These are phyloP conservation scores for Epinephelus fuscoguttatus DNA, from an alignment of 2,113 vertebrate species.

Conservation along the genomic window DNA sequence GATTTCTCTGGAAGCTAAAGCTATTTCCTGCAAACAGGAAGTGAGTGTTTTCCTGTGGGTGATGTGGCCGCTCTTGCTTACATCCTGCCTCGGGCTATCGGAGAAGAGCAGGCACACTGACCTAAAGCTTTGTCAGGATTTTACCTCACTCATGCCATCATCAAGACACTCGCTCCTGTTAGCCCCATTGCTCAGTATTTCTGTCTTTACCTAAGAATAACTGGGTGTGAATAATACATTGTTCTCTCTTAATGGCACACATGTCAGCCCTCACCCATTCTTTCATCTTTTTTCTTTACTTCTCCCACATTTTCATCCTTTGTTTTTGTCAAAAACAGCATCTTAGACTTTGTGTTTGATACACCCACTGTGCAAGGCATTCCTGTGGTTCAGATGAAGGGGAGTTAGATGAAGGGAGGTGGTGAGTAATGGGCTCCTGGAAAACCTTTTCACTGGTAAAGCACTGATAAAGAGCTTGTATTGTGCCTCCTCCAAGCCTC, in stretches of 20 bases:
- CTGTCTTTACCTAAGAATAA: conserved; percentile 6
- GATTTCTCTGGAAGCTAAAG: conserved; percentile 64
- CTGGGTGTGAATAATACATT: conserved; percentile 17
- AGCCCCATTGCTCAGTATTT: conserved; percentile 7
- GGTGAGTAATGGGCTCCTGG: conserved; percentile 49
- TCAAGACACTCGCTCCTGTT: conserved; percentile 17
- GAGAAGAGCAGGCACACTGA: conserved; percentile 71
- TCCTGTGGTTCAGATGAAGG: conserved; percentile 55
- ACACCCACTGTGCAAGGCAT: conserved; percentile 55
- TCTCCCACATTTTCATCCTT: conserved; percentile 22
- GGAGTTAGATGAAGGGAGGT: conserved; percentile 28
- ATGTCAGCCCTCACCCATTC: conserved; percentile 3
- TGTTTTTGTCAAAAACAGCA: conserved; percentile 24
- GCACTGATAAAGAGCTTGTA: conserved; percentile 24
- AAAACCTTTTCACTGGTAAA: conserved; percentile 41
- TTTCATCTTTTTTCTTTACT: conserved; percentile 24
- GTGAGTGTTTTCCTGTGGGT: conserved; percentile 81
- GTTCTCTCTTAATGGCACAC: conserved; percentile 4
- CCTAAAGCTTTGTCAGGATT: conserved; percentile 68
- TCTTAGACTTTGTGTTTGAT: conserved; percentile 40
- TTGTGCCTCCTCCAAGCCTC: conserved; percentile 38
- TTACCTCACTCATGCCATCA: conserved; percentile 41
- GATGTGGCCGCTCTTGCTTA: conserved; percentile 69
- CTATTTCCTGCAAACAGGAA: conserved; percentile 83
- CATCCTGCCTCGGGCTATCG: conserved; percentile 79